Conservation (phyloP, 1,140 invertebrate species). For the Apis laboriosa region DNA sequence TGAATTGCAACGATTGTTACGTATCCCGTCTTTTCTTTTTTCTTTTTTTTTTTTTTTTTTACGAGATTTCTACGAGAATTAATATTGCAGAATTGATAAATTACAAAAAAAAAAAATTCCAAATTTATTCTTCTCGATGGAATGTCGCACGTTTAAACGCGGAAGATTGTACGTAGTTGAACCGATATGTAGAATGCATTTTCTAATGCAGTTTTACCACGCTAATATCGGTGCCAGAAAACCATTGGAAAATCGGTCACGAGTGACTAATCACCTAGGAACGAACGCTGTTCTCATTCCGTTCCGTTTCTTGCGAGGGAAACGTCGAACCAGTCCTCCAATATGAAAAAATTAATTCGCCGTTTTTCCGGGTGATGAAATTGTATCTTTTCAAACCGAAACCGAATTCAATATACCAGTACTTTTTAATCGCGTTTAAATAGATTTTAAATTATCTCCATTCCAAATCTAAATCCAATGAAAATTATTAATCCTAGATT, state of each 20-base stretch:
- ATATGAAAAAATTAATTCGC: neutral
- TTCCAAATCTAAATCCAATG: too few relatives aligned
- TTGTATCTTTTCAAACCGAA: neutral
- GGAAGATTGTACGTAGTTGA: constrained; percentile 55
- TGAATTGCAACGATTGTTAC: neutral
- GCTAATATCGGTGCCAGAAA: constrained; percentile 50
- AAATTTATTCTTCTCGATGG: neutral
- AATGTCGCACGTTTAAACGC: constrained; percentile 37
- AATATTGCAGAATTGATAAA: neutral
- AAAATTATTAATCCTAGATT: too few relatives aligned
- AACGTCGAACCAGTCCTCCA: constrained; percentile 8
- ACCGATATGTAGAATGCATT: constrained; percentile 41
- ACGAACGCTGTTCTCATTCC: constrained; percentile 34
- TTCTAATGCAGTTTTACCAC: constrained; percentile 10
- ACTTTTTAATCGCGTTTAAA: too few relatives aligned
- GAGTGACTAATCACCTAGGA: constrained; percentile 53
- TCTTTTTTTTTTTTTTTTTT: neutral
- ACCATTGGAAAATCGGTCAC: constrained; percentile 63
- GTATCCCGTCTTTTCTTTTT: neutral
- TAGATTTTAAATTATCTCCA: too few relatives aligned
- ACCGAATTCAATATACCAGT: too few relatives aligned
- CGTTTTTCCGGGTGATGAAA: neutral
- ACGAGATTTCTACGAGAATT: neutral
- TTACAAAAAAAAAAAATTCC: neutral
- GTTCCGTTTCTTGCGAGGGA: constrained; percentile 4